Evolutionary conservation across 2,113 vertebrate species (phyloP), one percentile per base, ranked within the genome.

Genomic region (Dolichotis patagonum): DNA sequence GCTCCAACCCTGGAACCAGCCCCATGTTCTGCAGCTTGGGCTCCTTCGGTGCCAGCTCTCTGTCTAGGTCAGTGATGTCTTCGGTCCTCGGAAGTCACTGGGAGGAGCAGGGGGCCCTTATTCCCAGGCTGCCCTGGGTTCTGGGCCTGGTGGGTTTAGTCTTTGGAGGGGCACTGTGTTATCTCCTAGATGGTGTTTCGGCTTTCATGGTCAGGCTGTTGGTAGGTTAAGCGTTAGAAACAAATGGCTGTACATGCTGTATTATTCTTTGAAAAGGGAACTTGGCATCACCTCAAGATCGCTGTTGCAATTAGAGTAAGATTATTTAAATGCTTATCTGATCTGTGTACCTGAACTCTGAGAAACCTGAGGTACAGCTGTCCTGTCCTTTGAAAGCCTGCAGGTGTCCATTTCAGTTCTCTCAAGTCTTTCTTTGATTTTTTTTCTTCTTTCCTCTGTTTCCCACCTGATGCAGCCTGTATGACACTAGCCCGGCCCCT

Each of bases 21-120:
- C 99, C 99, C 38, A 99, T 99, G 99, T 99, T 99, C 98, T 99
- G 99, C 97, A 98, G 98, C 1, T 93, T 98, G 96, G 99, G 99
- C 62, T 99, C 99, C 77, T 99, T 99, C 94, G 99, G 99, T 87
- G 99, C 99, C 98, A 99, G 99, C 98, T 99, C 99, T 1, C 98
- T 99, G 97, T 99, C 99, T 88, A 99, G 99, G 99, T 99, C 99
- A 99, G 75, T 99, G 97, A 94, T 95, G 60, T 63, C 75, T 11
- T 78, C 93, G 3, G 54, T 94, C 87, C 91, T 20, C 88, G 1
- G 67, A 43, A 75, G 71, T 43, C 71, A 43, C 38, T 32, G 43
- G n/a, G 75, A 35, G 41, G 54, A 69, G 81, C 26, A 43, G 60
- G 52, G 28, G 10, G 0, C 0, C 0, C 5, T 6, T 8, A 7